Percentiles rank a stretch among this genome's conserved stretches.
These are phyloP conservation scores for Proisotoma minuta DNA, from an alignment of 2,888 invertebrate genomes.

Conservation along the genomic window DNA sequence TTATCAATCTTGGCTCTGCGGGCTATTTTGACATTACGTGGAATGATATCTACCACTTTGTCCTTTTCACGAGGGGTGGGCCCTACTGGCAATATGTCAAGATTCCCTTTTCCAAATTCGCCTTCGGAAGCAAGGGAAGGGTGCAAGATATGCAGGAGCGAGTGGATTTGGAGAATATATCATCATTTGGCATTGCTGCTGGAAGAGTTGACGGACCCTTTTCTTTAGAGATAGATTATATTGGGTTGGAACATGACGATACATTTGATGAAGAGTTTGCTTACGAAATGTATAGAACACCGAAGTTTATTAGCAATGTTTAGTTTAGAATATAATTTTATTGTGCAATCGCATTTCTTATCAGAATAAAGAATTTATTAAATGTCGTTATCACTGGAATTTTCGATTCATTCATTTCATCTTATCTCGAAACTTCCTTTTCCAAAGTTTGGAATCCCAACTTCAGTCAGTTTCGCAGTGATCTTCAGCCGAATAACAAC, in stretches of 20 bases:
- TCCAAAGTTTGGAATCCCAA: no score
- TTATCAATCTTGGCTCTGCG: conserved; percentile 70
- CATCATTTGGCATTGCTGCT: conserved; percentile 74
- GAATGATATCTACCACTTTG: conserved; percentile 82
- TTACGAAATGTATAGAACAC: conserved; percentile 84
- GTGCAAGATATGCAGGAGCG: conserved; percentile 74
- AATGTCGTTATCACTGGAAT: no score
- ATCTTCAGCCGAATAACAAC: no score
- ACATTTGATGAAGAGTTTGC: conserved; percentile 78
- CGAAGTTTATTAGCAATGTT: conserved; percentile 58
- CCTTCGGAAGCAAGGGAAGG: conserved; percentile 73
- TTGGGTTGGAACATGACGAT: conserved; percentile 79
- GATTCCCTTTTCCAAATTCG: conserved; percentile 92
- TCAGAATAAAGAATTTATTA: background rate
- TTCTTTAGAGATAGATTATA: conserved; percentile 83
- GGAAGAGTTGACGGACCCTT: conserved; percentile 76
- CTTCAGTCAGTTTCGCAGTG: no score
- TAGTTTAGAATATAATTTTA: conserved; percentile 3
- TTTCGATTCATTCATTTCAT: no score
- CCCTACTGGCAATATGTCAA: conserved; percentile 95
- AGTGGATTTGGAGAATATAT: conserved; percentile 60
- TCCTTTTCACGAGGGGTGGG: conserved; percentile 88
- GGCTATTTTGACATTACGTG: conserved; percentile 78
- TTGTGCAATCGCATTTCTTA: background rate
- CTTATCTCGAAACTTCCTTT: no score